Base-by-base conservation (phyloP, 2,888 invertebrate genomes). In the Celastrina argiolus region DNA sequence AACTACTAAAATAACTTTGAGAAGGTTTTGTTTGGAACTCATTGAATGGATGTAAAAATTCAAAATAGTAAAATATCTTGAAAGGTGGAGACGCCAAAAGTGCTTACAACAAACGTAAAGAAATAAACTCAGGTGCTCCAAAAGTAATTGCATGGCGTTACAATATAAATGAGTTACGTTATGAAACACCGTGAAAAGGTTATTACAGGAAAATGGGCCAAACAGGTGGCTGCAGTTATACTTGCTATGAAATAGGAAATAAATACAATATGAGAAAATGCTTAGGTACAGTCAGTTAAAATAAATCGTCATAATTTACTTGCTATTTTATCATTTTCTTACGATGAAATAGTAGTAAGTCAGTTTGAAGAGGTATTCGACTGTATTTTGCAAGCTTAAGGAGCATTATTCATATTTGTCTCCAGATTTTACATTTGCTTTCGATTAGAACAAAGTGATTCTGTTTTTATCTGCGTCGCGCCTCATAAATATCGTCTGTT, bases 401-500 rank as follows among this genome's bases (percentile, higher is more conserved):
- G 18, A 12, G 22, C 26, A 26, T 58, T 31, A 31, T 7, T 58
- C 58, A 31, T 61, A 36, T 61, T 36, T 16, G 28, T 51, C 18
- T 64, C 16, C 28, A 14, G 41, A 41, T 28, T 41, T 41, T 58
- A 22, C 18, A 34, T 34, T 59, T 31, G 61, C 41, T 26, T 59
- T 28, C 59, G 28, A 59, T 66, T 65, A 31, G 14, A 26, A 26
- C 22, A 42, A 39, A 65, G 59, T 39, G 58, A 58, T 58, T 65
- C 66, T 36, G 56, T 66, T 66, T 66, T 66, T 66, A 58, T 59
- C 42, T 59, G 41, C 56, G 66, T 59, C 59, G 59, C 58, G 56
- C 59, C 70, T 66, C 71, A 71, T 70, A 72, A 72, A 72, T 72
- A 69, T 69, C 69, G 68, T 69, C 67, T 72, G 70, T 73, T 73